Conservation (phyloP, 2,888 invertebrate species). For the Campoplex nolae region DNA sequence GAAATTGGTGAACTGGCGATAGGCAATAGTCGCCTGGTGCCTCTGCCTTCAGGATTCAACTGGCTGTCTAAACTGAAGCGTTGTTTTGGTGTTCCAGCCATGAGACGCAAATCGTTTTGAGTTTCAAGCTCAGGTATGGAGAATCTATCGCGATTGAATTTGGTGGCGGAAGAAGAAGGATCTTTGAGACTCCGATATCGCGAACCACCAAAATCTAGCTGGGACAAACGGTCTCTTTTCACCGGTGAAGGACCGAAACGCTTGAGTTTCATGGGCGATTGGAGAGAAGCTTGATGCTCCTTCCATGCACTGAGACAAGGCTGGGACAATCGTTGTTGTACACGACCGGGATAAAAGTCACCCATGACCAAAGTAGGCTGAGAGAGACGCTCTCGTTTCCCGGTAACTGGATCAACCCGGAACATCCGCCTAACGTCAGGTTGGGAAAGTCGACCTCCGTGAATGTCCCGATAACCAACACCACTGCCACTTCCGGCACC, state of each 20-base stretch:
- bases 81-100: conserved; percentile 81
- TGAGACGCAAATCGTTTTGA: conserved; percentile 79
- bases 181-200: conserved; percentile 76
- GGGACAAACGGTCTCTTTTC: conserved; percentile 78
- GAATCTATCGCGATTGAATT: conserved; percentile 81
- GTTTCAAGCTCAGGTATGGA: conserved; percentile 82
- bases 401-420: conserved; percentile 72
- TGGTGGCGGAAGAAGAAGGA: conserved; percentile 63
- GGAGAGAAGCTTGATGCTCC: conserved; percentile 67
- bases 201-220: conserved; percentile 78
- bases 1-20: conserved; percentile 81
- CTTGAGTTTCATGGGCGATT: conserved; percentile 78
- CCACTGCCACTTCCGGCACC: conserved; percentile 4
- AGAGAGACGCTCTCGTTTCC: conserved; percentile 79
- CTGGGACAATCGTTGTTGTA: conserved; percentile 81
- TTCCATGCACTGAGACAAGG: conserved; percentile 77
- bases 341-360: conserved; percentile 78
- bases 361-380: conserved; percentile 81
- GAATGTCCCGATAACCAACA: conserved; percentile 52
- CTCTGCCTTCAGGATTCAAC: conserved; percentile 74
- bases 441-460: conserved; percentile 73
- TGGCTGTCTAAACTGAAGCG: conserved; percentile 81
- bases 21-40: conserved; percentile 77
- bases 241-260: conserved; percentile 75
- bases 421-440: conserved; percentile 74